Evolutionary conservation across 2,888 invertebrate species (phyloP), one percentile per base, ranked within the genome.

Genomic region (Agrochola lychnidis): DNA sequence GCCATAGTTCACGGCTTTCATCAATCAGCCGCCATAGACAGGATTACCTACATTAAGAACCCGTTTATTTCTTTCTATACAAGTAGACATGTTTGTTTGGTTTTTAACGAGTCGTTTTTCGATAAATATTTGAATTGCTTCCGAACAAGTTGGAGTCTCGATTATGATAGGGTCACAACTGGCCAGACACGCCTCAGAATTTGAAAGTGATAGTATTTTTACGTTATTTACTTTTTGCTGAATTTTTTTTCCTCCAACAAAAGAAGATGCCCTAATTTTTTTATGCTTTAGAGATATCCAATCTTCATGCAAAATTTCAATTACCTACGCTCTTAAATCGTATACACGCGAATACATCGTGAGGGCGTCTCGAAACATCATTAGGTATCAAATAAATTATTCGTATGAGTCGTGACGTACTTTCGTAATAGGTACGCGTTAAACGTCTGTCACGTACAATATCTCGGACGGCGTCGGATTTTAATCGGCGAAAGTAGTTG

Each of bases 401-500:
- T 89, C 84, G 86, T 88, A 83, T 84, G 81, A 84, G 87, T 87
- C 88, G 87, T 90, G 86, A 89, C 79, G 88, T 84, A 89, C 88
- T 93, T 92, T 93, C 88, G 87, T 92, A 92, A 92, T 90, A 89
- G 88, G 88, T 91, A 88, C 87, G 87, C 89, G 88, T 89, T 90
- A 89, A 92, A 90, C 90, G 90, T 91, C 91, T 90, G 92, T 93
- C 94, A 93, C 93, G 93, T 94, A 91, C 89, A 85, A 89, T 90
- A 92, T 93, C 91, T 93, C 87, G 89, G 87, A 88, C 90, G 88
- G 86, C 90, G 90, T 90, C 87, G 91, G 91, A 91, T 93, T 94
- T 92, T 94, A 94, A 95, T 94, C 94, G 95, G 96, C 94, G 96
- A 96, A 96, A 96, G 96, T 95, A 93, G 93, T 93, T 92, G 93